Percentiles rank a stretch among this genome's conserved stretches.
Evolutionary conservation across 2,797 vertebrate genomes (phyloP).

Genomic region (Eulemur mongoz): DNA sequence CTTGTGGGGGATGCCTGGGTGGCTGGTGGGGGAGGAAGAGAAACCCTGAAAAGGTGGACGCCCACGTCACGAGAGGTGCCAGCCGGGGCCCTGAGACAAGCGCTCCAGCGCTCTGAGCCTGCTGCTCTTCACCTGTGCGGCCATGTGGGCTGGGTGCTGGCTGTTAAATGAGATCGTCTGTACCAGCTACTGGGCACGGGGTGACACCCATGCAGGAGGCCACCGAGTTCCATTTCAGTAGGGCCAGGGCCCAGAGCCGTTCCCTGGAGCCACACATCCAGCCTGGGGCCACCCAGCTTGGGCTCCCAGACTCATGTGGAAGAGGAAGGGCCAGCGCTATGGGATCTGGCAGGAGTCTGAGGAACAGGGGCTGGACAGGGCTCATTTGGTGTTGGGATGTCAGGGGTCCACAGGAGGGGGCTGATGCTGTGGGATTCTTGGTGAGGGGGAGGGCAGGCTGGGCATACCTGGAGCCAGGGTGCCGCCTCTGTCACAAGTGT

Average conservation of each 20-base stretch:
- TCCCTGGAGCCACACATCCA: not conserved
- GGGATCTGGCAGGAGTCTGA: not conserved
- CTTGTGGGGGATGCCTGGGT: not conserved
- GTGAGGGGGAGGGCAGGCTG: not conserved
- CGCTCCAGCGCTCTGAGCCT: not conserved
- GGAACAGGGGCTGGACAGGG: not conserved
- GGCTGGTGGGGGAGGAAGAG: not conserved
- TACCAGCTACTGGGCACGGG: not conserved
- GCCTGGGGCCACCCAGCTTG: not conserved
- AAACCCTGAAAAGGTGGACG: not conserved
- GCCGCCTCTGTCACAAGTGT: not conserved
- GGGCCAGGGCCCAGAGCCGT: not conserved
- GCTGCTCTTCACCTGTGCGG: not conserved
- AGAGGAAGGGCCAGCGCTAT: fast-evolving
- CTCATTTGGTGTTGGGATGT: too few relatives aligned
- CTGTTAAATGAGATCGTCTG: not conserved
- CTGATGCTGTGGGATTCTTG: not conserved
- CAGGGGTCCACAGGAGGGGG: not conserved
- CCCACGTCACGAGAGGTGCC: not conserved
- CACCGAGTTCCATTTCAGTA: not conserved
- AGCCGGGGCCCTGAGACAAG: not conserved
- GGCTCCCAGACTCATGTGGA: not conserved
- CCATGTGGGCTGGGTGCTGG: not conserved
- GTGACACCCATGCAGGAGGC: not conserved
- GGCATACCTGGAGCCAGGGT: not conserved